These are phyloP conservation scores for Solea solea DNA, from an alignment of 2,113 vertebrate genomes.

Conservation along the genomic window DNA sequence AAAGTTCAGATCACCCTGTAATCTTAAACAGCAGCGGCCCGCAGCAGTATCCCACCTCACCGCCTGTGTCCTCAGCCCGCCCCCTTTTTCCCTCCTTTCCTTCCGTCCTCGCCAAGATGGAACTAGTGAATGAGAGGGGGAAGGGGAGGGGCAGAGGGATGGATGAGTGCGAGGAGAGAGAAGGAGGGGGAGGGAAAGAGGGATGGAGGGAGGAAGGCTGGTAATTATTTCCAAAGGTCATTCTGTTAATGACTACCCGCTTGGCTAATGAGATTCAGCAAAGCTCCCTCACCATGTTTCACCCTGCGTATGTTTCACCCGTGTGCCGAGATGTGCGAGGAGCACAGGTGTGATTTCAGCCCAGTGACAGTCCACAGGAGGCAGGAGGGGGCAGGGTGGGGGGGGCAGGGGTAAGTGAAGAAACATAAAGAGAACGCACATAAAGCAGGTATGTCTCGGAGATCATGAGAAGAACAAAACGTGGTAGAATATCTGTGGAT, in stretches of 20 bases:
- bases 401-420: conserved; percentile 39
- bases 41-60: conserved; percentile 46
- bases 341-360: conserved; percentile 77
- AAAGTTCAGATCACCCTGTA: conserved; percentile 72
- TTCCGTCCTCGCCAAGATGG: conserved; percentile 74
- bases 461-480: conserved; percentile 7
- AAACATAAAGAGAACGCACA: conserved; percentile 49
- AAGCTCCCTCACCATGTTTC: conserved; percentile 86
- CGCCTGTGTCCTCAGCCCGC: conserved; percentile 63
- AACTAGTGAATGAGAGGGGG: conserved; percentile 81
- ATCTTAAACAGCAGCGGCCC: conserved; percentile 76
- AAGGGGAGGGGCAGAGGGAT: conserved; percentile 64
- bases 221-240: conserved; percentile 99
- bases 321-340: conserved; percentile 78
- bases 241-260: conserved; percentile 96
- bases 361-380: conserved; percentile 68
- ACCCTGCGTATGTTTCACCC: conserved; percentile 78
- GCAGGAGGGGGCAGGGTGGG: conserved; percentile 37
- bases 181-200: conserved; percentile 66
- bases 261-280: conserved; percentile 97
- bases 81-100: conserved; percentile 36
- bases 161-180: conserved; percentile 67
- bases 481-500: conserved; percentile 22
- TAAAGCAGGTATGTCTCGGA: conserved; percentile 29
- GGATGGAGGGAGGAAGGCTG: conserved; percentile 77